Evolutionary conservation across 2,113 vertebrate species (phyloP).

Genomic region (Pelvicachromis taeniatus): DNA sequence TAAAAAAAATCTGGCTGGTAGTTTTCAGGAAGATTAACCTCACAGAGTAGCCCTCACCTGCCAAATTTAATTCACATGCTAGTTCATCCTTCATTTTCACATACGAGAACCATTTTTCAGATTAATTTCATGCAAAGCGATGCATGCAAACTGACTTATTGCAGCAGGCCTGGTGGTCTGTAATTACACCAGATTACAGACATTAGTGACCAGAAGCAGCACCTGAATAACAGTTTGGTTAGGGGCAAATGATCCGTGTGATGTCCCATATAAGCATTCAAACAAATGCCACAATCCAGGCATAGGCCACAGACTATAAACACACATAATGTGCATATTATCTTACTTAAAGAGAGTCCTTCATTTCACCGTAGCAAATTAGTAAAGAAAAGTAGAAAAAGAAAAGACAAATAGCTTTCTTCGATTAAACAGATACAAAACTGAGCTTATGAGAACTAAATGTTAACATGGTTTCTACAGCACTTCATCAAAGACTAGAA

Average conservation of each 20-base stretch:
- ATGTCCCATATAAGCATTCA: background rate
- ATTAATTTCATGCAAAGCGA: background rate
- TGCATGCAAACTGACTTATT: background rate
- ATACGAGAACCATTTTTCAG: background rate
- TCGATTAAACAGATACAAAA: background rate
- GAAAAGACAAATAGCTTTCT: background rate
- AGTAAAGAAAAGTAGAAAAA: background rate
- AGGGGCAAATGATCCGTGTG: background rate
- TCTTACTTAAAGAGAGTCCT: background rate
- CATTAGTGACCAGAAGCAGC: background rate
- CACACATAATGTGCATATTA: background rate
- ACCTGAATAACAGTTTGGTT: background rate
- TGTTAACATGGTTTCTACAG: background rate
- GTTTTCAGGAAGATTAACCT: background rate
- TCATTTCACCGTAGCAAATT: background rate
- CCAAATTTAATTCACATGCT: slow-evolving; percentile 3
- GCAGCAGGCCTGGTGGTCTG: background rate
- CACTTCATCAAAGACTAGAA: background rate
- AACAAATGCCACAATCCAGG: background rate
- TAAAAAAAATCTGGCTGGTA: background rate
- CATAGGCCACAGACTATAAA: background rate
- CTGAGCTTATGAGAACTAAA: background rate
- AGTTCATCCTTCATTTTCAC: slow-evolving; percentile 7
- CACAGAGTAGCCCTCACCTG: background rate
- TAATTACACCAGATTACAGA: background rate